phyloP scores from a whole-genome alignment of 2,888 invertebrate genomes.

The Meiosimyza decipiens region DNA sequence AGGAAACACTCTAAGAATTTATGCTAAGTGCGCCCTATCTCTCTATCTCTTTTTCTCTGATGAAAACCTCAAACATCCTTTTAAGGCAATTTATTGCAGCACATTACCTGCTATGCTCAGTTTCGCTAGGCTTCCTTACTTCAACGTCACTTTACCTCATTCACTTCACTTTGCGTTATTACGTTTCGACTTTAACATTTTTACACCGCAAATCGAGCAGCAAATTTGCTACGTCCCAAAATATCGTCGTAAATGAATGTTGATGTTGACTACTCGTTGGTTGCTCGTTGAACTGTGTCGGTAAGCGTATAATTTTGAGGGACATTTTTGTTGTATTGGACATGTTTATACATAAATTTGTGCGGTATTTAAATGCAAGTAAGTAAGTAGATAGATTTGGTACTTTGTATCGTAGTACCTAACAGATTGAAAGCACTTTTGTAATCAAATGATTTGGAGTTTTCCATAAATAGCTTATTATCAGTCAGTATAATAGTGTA shows the following conservation, averaged over 20 bases:
- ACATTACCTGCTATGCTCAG: conserved; percentile 18
- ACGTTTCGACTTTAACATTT: background rate
- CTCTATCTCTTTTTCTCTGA: background rate
- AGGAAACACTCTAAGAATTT: too few species aligned
- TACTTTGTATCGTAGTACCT: too few species aligned
- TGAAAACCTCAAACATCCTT: conserved; percentile 3
- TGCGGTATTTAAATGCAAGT: too few species aligned
- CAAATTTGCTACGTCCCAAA: conserved; percentile 9
- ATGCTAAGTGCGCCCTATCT: background rate
- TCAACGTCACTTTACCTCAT: too few species aligned
- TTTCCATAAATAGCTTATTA: too few species aligned
- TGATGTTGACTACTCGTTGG: background rate
- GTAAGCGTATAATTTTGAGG: conserved; percentile 19
- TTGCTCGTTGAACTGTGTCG: conserved; percentile 27
- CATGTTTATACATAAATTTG: too few species aligned
- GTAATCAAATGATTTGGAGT: too few species aligned
- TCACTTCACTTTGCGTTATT: too few species aligned
- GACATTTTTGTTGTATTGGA: background rate
- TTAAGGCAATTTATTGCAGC: conserved; percentile 22
- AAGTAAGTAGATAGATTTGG: too few species aligned
- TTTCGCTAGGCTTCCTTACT: background rate
- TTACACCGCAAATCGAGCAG: conserved; percentile 25
- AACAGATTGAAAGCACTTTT: too few species aligned
- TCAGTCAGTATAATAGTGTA: too few species aligned
- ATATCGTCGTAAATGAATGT: background rate